Percentiles rank a stretch among this genome's conserved stretches.
These are phyloP conservation scores for Lepidocolaptes lacrymiger DNA, from an alignment of 2,797 vertebrate species.

Conservation along the genomic window DNA sequence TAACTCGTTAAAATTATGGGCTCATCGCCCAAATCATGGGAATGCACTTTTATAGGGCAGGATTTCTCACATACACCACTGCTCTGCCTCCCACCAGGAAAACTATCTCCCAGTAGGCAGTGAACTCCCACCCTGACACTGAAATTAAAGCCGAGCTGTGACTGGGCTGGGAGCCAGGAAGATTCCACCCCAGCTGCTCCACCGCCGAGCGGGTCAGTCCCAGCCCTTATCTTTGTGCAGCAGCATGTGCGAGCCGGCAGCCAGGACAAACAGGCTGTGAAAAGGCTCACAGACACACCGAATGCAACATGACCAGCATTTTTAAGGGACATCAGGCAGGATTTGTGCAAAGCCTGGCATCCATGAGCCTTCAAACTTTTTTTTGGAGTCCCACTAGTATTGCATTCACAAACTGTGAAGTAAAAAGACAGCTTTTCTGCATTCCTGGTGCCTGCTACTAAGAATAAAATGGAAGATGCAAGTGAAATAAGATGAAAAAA, in stretches of 20 bases:
- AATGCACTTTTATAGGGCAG: not conserved
- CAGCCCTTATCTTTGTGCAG: conserved; percentile 40
- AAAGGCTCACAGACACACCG: not conserved
- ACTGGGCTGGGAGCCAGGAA: conserved; percentile 40
- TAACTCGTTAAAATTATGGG: not conserved
- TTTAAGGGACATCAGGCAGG: not conserved
- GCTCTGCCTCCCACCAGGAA: conserved; percentile 10
- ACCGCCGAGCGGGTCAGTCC: not conserved
- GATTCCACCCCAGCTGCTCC: conserved; percentile 10
- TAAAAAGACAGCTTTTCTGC: not conserved
- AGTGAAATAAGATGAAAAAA: not conserved
- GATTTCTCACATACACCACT: not conserved
- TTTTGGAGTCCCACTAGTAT: not conserved
- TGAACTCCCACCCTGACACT: not conserved
- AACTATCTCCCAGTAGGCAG: not conserved
- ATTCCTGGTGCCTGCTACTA: not conserved
- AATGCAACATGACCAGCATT: not conserved
- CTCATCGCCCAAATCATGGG: not conserved
- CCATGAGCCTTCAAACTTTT: not conserved
- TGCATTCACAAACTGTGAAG: not conserved
- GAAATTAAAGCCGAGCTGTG: not conserved
- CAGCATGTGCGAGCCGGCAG: not conserved
- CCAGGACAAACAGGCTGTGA: not conserved
- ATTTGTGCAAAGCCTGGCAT: not conserved
- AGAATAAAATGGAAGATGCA: not conserved